Conservation (phyloP, 2,888 invertebrate genomes). For the Drosophila formosana region DNA sequence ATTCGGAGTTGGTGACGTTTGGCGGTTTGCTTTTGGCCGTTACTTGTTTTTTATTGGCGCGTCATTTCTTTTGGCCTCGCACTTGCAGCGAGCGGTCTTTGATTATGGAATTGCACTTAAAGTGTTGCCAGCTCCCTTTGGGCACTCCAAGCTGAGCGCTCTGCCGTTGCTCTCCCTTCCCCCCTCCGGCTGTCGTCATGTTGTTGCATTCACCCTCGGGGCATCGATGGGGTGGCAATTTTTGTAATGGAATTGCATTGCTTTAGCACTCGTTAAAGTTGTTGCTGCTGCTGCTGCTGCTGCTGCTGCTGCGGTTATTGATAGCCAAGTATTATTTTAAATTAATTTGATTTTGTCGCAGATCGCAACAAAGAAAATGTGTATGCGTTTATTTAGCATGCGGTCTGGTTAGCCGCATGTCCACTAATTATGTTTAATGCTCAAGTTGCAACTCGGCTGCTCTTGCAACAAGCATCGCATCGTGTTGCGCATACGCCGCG, state of each 20-base stretch:
- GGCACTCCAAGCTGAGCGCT: constrained; percentile 23
- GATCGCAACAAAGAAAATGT: not conserved
- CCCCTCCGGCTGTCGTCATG: not conserved
- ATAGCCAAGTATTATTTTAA: constrained; percentile 57
- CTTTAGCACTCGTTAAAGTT: constrained; percentile 56
- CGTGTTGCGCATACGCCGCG: constrained; percentile 33
- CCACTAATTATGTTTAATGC: constrained; percentile 71
- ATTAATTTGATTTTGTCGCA: constrained; percentile 56
- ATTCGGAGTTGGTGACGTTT: constrained; percentile 9
- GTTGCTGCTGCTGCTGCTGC: constrained; percentile 22
- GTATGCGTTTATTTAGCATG: constrained; percentile 6
- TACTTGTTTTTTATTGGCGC: constrained; percentile 64
- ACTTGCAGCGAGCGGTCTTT: constrained; percentile 56
- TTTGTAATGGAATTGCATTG: constrained; percentile 71
- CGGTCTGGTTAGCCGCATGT: constrained; percentile 43
- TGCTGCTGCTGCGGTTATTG: constrained; percentile 48
- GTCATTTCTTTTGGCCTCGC: constrained; percentile 58
- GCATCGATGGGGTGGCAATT: constrained; percentile 64
- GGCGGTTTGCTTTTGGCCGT: not conserved
- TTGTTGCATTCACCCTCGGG: not conserved
- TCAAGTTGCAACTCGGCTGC: constrained; percentile 52
- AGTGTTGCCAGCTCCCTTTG: constrained; percentile 61
- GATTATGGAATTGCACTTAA: constrained; percentile 78
- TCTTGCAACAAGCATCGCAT: constrained; percentile 26
- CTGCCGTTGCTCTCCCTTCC: not conserved